These are phyloP conservation scores for Parazoanthus swiftii DNA, from an alignment of 92 coral and sea anemone genomes.

Conservation along the genomic window DNA sequence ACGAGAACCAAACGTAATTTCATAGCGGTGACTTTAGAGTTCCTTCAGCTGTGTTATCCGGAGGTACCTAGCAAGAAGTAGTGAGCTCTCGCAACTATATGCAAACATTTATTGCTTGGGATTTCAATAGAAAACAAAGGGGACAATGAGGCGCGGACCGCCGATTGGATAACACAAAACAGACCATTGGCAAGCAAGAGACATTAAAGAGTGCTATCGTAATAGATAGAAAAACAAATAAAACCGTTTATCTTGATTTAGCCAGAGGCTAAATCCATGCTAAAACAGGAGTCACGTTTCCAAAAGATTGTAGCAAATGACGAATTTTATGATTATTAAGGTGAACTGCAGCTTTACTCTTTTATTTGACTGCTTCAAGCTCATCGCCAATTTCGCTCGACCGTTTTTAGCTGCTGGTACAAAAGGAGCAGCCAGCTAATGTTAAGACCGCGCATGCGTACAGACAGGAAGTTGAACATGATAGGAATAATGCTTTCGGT, in stretches of 20 bases:
- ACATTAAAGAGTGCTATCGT: background rate
- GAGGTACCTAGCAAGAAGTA: background rate
- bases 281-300: too few relatives aligned
- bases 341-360: too few relatives aligned
- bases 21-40: background rate
- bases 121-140: background rate
- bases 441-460: background rate
- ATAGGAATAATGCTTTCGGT: too few relatives aligned
- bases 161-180: background rate
- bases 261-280: too few relatives aligned
- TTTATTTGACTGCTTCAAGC: background rate
- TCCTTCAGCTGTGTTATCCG: background rate
- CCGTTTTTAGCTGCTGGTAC: background rate
- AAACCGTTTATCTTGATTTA: too few relatives aligned
- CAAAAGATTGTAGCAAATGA: too few relatives aligned
- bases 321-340: too few relatives aligned
- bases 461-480: background rate
- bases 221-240: too few relatives aligned
- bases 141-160: background rate
- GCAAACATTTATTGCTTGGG: background rate
- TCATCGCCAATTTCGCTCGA: background rate
- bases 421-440: background rate
- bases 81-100: background rate
- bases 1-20: background rate
- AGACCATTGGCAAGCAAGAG: background rate